Evolutionary conservation across 2,113 vertebrate species (phyloP), one percentile per base, ranked within the genome.

Genomic region (Eubucco bourcierii): DNA sequence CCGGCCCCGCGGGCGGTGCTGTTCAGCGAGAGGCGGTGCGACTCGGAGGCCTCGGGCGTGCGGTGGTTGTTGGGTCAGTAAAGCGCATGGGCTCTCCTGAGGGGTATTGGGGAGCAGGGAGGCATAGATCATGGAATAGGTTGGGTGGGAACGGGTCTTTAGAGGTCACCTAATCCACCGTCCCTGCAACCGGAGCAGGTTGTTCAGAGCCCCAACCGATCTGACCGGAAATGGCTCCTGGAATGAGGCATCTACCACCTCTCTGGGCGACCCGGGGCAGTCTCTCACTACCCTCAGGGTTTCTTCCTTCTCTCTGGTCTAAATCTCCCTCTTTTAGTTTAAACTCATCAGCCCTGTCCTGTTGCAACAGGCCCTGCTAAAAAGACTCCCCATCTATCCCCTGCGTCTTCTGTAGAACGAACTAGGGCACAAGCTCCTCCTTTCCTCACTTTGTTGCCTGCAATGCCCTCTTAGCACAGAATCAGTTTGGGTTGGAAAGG

Each of bases 371-470:
- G 47, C 19, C 47, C 47, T 47, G 47, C 47, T 47, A 47, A 23
- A 50, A 50, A 50, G 20, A 23, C 47, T 50, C 9, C 59, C 58
- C 6, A 33, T 60, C n/a, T 33, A 20, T 33, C n/a, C n/a, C n/a
- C 58, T 33, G 58, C 63, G 41, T 41, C 31, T 12, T 55, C 6
- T 31, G 9, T 6, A 10, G 46, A 25, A 5, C 3, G 14, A 66
- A 37, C 78, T 11, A 6, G 47, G n/a, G 20, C 34, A 17, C 0
- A 3, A 70, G 61, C 66, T 65, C 90, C 88, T 90, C 46, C 82
- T 63, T 79, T 65, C 55, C 84, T 91, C 33, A 4, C 24, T 77
- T 88, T 60, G 25, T 83, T 94, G 91, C 93, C 68, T 78, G 75
- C 87, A 89, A 50, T 53, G 73, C 58, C 67, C 73, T 61, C 19